Evolutionary conservation across 2,113 vertebrate species (phyloP).

Genomic region (Catharus minimus): DNA sequence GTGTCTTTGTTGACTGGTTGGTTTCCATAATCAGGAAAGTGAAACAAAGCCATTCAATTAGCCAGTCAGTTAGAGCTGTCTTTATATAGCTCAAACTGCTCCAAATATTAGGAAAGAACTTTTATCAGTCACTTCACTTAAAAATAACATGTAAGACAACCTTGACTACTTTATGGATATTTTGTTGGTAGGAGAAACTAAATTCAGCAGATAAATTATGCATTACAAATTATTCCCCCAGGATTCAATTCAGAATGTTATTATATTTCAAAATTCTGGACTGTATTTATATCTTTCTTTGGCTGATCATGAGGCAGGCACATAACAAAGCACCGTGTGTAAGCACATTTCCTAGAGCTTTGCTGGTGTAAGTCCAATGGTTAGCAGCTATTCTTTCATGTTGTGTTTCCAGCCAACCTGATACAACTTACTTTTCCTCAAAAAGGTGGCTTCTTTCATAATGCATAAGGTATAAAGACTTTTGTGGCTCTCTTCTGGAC

Average conservation of each 20-base stretch:
- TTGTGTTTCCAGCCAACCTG: slow-evolving; percentile 34
- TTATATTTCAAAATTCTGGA: background rate
- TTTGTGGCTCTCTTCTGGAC: slow-evolving; percentile 34
- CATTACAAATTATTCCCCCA: slow-evolving; percentile 51
- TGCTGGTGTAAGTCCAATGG: background rate
- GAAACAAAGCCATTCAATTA: background rate
- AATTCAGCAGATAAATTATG: slow-evolving; percentile 45
- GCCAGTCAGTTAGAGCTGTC: background rate
- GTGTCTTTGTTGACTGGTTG: background rate
- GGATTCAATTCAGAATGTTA: slow-evolving; percentile 7
- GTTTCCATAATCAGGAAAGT: background rate
- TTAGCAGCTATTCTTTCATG: background rate
- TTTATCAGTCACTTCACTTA: background rate
- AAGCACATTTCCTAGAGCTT: background rate
- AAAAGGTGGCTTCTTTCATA: slow-evolving; percentile 51
- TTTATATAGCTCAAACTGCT: background rate
- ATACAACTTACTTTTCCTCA: slow-evolving; percentile 19
- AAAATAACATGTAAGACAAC: background rate
- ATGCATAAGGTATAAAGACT: slow-evolving; percentile 42
- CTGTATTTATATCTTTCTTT: slow-evolving; percentile 34
- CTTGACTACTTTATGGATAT: background rate
- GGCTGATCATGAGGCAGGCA: background rate
- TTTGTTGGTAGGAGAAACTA: slow-evolving; percentile 20
- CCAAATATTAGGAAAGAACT: background rate
- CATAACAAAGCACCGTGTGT: background rate